These are phyloP conservation scores for Enteromius mattozi DNA, from an alignment of 2,797 vertebrate genomes.

Conservation along the genomic window DNA sequence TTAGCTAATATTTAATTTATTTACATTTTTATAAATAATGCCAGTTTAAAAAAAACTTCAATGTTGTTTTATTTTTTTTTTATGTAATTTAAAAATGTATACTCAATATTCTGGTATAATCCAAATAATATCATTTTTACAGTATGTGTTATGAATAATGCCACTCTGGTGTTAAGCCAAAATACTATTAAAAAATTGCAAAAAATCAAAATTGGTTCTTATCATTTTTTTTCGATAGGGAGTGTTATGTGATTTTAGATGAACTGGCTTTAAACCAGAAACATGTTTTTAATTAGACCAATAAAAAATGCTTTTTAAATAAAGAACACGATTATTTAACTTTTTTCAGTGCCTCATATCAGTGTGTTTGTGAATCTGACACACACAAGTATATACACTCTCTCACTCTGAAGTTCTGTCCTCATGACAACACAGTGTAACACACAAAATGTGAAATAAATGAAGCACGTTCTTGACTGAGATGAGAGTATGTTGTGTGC, in stretches of 20 bases:
- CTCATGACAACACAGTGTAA: slow-evolving; percentile 15
- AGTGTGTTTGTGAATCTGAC: background rate
- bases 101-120: background rate
- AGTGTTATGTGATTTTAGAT: background rate
- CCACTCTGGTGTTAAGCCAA: background rate
- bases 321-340: background rate
- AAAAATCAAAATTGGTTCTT: background rate
- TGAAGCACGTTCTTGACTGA: slow-evolving; percentile 25
- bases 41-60: background rate
- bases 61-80: background rate
- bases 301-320: slow-evolving; percentile 4
- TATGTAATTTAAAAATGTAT: background rate
- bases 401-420: background rate
- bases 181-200: background rate
- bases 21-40: background rate
- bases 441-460: slow-evolving; percentile 14
- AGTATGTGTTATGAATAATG: background rate
- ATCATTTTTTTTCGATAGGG: background rate
- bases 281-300: background rate
- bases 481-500: slow-evolving; percentile 6
- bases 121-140: background rate
- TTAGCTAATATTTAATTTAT: background rate
- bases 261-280: background rate
- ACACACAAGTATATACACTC: background rate
- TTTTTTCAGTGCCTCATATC: background rate